Evolutionary conservation across 2,888 invertebrate genomes (phyloP).

Genomic region (Dasypolia templi): DNA sequence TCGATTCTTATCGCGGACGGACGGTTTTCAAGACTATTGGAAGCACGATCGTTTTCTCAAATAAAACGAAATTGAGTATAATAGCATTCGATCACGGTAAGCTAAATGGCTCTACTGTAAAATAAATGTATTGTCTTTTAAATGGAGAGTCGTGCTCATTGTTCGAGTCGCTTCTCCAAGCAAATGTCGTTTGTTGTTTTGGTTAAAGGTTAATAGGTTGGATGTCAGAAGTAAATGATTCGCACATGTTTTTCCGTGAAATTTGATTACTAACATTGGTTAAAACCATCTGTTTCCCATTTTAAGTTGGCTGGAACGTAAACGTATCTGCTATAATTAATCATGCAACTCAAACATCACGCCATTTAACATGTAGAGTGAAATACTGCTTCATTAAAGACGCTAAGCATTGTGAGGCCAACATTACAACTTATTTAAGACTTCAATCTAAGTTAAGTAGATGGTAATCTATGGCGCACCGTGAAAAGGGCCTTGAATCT

Average conservation of each 20-base stretch:
- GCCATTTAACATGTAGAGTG: slow-evolving; percentile 19
- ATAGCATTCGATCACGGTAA: slow-evolving; percentile 70
- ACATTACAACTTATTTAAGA: slow-evolving; percentile 33
- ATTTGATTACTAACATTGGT: slow-evolving; percentile 46
- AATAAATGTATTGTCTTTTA: slow-evolving; percentile 51
- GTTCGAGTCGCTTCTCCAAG: slow-evolving; percentile 39
- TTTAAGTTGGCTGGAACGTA: slow-evolving; percentile 22
- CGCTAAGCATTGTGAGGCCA: slow-evolving; percentile 22
- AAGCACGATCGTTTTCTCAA: slow-evolving; percentile 75
- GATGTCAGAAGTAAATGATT: slow-evolving; percentile 61
- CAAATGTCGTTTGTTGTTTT: slow-evolving; percentile 48
- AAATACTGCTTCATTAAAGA: slow-evolving; percentile 39
- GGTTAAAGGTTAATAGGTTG: slow-evolving; percentile 64
- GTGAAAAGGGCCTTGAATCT: slow-evolving; percentile 61
- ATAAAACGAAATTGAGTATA: slow-evolving; percentile 66
- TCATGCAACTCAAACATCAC: slow-evolving; percentile 38
- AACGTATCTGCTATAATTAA: slow-evolving; percentile 33
- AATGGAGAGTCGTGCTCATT: slow-evolving; percentile 49
- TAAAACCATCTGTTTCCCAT: slow-evolving; percentile 39
- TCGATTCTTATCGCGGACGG: slow-evolving; percentile 67
- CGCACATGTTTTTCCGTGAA: slow-evolving; percentile 53
- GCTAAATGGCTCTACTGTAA: slow-evolving; percentile 55
- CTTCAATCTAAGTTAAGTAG: slow-evolving; percentile 47
- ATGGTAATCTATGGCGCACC: slow-evolving; percentile 44
- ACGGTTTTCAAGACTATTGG: slow-evolving; percentile 76